Base-by-base conservation (phyloP, 2,888 invertebrate species). In the Artemia sinica region DNA sequence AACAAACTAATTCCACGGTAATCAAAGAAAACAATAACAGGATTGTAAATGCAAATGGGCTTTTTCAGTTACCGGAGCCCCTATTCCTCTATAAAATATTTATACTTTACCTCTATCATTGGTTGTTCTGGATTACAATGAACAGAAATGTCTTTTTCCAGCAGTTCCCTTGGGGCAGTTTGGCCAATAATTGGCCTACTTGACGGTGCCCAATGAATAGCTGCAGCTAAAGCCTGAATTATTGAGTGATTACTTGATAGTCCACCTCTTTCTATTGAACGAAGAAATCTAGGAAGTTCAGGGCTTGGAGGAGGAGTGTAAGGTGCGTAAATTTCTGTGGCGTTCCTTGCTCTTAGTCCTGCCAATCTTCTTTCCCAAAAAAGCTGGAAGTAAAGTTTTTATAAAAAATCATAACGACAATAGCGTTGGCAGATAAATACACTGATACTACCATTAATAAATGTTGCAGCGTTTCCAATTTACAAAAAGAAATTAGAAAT, bases 91-190 rank as follows among this genome's bases (percentile, higher is more conserved):
- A 4, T 41, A 41, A 41, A 5, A 4, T 41, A 41, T 52, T 52
- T 52, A 58, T 58, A 18, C 13, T 73, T 72, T 76, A 84, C 84
- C 80, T 93, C 91, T 74, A 96, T 91, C 66, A 96, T 82, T 14
- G 97, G 97, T 79, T 97, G 97, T 73, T 93, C 92, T 58, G 95
- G 91, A 81, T 96, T 94, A 75, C 95, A 84, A 80, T 88, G 93
- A 71, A 93, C 93, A 18, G 91, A 90, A 0, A 94, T 92, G 79
- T 95, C 95, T 76, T 91, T 91, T 74, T 89, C 86, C 70, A 95
- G 82, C n/a, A 86, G 83, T 72, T 85, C 83, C 77, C 87, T 88
- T 0, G 87, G 83, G 49, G 87, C 89, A 1, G 86, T 88, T 80
- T 97, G 96, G 11, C 70, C 70, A 41, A 66, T 68, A 8, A 94